phyloP scores from a whole-genome alignment of 2,888 invertebrate species.

The Lithophane ornitopus region DNA sequence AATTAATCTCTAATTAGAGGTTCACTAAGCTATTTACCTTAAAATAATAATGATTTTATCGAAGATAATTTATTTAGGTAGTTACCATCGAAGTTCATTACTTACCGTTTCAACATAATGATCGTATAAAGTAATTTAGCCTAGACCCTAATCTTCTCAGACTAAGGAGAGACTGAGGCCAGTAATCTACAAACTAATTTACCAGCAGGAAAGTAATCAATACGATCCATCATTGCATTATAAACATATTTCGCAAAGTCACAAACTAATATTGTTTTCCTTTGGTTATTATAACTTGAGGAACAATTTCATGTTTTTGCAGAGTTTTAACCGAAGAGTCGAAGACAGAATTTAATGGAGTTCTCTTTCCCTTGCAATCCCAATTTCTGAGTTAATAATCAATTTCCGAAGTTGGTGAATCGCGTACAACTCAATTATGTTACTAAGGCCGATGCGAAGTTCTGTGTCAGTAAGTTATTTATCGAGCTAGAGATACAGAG shows the following conservation, averaged over 20 bases:
- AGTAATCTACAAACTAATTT: conserved; percentile 55
- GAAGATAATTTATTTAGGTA: conserved; percentile 41
- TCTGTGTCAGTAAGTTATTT: conserved; percentile 75
- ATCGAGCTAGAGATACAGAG: conserved; percentile 70
- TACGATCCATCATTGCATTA: conserved; percentile 40
- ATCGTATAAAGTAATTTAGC: conserved; percentile 52
- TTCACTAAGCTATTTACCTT: conserved; percentile 29
- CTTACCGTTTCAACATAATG: conserved; percentile 50
- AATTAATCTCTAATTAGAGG: conserved; percentile 34
- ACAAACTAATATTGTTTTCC: conserved; percentile 29
- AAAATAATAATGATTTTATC: conserved; percentile 46
- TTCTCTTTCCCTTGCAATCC: conserved; percentile 59
- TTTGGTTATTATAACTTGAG: conserved; percentile 17
- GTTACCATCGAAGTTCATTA: conserved; percentile 53
- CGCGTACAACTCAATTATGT: conserved; percentile 75
- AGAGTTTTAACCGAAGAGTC: conserved; percentile 45
- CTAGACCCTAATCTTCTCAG: conserved; percentile 45
- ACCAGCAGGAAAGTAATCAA: conserved; percentile 45
- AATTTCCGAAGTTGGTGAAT: conserved; percentile 75
- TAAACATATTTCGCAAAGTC: conserved; percentile 38
- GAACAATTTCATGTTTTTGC: conserved; percentile 50
- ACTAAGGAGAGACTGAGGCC: conserved; percentile 42
- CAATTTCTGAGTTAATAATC: conserved; percentile 73
- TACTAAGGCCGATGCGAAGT: conserved; percentile 72
- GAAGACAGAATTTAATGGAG: conserved; percentile 54